phyloP scores from a whole-genome alignment of 2,888 invertebrate genomes.

The Thera obeliscata region DNA sequence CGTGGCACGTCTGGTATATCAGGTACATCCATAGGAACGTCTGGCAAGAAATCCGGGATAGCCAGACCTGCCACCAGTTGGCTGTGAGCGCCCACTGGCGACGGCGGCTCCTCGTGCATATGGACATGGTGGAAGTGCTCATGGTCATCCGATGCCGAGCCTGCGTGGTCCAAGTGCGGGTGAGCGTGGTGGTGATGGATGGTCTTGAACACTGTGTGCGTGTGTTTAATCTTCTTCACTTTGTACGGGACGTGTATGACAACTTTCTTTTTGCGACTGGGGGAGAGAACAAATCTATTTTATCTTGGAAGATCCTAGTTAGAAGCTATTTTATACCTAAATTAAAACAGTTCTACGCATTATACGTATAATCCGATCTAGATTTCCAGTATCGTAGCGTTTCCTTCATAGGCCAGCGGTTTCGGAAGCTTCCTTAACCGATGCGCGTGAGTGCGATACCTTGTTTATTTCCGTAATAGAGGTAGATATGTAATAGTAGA shows the following conservation, averaged over 20 bases:
- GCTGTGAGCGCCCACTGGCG: conserved; percentile 60
- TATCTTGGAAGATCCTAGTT: neutral
- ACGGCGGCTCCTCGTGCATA: conserved; percentile 60
- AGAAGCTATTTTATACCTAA: too few species aligned
- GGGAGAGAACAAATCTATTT: conserved; percentile 1
- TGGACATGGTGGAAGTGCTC: conserved; percentile 81
- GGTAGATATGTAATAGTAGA: conserved; percentile 16
- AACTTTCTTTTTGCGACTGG: conserved; percentile 86
- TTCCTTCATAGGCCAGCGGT: conserved; percentile 57
- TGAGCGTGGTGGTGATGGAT: conserved; percentile 83
- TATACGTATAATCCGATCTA: conserved; percentile 17
- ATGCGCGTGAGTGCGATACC: conserved; percentile 49
- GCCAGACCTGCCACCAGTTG: conserved; percentile 67
- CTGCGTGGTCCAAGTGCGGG: conserved; percentile 54
- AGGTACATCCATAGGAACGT: conserved; percentile 61
- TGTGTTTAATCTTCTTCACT: conserved; percentile 88
- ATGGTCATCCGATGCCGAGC: conserved; percentile 69
- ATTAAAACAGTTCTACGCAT: neutral
- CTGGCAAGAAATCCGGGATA: conserved; percentile 76
- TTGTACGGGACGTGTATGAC: conserved; percentile 88
- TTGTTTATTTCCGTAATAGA: conserved; percentile 21
- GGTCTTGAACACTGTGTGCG: conserved; percentile 89
- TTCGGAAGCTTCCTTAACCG: conserved; percentile 53
- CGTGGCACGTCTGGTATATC: conserved; percentile 54
- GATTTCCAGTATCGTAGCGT: conserved; percentile 18